Evolutionary conservation across 2,888 invertebrate genomes (phyloP).

Genomic region (Euplagia quadripunctaria): DNA sequence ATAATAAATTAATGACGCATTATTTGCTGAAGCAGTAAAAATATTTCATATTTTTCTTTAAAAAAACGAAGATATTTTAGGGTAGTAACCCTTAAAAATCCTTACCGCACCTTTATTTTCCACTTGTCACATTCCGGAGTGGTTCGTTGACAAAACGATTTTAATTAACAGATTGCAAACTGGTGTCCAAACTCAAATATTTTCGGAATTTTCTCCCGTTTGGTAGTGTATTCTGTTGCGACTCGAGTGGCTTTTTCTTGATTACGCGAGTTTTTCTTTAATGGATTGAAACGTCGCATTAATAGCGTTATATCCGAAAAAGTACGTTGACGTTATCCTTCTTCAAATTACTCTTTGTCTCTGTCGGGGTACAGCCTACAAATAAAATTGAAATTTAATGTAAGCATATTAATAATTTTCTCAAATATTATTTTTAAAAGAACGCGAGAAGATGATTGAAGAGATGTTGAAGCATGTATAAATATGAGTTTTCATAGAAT

Average conservation of each 20-base stretch:
- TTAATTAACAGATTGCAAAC: conserved; percentile 54
- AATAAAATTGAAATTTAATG: no score
- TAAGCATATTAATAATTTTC: no score
- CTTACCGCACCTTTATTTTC: conserved; percentile 43
- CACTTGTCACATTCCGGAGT: conserved; percentile 42
- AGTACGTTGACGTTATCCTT: background rate
- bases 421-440: no score
- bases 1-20: no score
- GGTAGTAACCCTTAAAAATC: conserved; percentile 30
- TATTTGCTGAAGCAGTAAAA: no score
- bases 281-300: background rate
- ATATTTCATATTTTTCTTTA: no score
- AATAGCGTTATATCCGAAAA: background rate
- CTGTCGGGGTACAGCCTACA: background rate
- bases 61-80: background rate
- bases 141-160: conserved; percentile 44
- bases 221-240: conserved; percentile 36
- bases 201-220: conserved; percentile 16
- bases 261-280: conserved; percentile 18
- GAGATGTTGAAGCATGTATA: no score
- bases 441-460: no score
- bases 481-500: no score
- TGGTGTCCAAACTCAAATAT: conserved; percentile 47
- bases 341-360: background rate
- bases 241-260: conserved; percentile 32